phyloP scores from a whole-genome alignment of 1,140 invertebrate genomes.

The Drosophila yakuba region DNA sequence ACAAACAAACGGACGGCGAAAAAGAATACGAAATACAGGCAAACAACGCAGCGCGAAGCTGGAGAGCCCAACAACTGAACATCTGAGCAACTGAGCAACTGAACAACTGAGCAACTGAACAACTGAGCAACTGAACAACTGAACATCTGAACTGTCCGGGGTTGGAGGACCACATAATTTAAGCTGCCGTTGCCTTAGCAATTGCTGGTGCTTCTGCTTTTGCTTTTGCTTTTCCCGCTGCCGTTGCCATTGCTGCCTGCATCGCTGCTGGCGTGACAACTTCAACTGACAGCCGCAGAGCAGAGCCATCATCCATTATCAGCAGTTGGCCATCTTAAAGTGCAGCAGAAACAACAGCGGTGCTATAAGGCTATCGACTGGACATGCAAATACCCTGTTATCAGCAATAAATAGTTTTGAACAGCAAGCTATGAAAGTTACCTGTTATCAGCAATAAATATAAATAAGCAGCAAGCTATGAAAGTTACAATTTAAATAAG shows the following conservation, averaged over 20 bases:
- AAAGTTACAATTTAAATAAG: too few species aligned
- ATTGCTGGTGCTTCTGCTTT: slow-evolving; percentile 32
- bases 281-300: slow-evolving; percentile 79
- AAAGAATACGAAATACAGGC: slow-evolving; percentile 48
- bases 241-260: slow-evolving; percentile 33
- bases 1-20: slow-evolving; percentile 53
- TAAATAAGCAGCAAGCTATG: too few species aligned
- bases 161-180: slow-evolving; percentile 61
- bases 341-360: slow-evolving; percentile 50
- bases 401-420: too few species aligned
- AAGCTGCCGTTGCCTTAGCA: slow-evolving; percentile 63
- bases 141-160: slow-evolving; percentile 11
- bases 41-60: slow-evolving; percentile 45
- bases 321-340: slow-evolving; percentile 83
- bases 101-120: background rate
- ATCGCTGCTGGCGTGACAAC: slow-evolving; percentile 75
- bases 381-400: background rate
- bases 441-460: background rate
- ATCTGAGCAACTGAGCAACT: slow-evolving; percentile 5
- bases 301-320: slow-evolving; percentile 82
- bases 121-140: slow-evolving; percentile 11
- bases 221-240: slow-evolving; percentile 17
- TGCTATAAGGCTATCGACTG: background rate
- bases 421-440: too few species aligned
- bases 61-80: slow-evolving; percentile 14